Base-by-base conservation (phyloP, 2,113 vertebrate genomes). In the Apodemus sylvaticus region DNA sequence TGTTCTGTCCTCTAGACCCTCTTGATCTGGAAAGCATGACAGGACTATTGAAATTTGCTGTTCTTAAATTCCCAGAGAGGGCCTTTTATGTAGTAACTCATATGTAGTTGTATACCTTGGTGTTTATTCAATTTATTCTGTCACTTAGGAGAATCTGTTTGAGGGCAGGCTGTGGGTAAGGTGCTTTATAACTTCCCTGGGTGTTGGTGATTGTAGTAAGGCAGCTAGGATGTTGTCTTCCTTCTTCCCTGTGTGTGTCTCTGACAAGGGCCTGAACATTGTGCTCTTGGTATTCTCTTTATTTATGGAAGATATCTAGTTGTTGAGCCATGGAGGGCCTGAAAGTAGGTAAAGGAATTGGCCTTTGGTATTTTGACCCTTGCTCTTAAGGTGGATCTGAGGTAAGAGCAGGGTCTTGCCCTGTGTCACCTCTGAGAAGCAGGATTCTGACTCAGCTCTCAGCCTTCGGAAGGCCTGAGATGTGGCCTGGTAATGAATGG, bases 61-160 rank as follows among this genome's bases (percentile, higher is more conserved):
- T 26, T 64, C 58, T 94, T 62, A 91, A 94, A 45, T 97, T 94
- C 36, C 39, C 70, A 42, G 70, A 90, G 86, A 94, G 26, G 85
- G 17, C 20, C 39, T 97, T 94, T 95, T 34, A 66, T 90, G 90
- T 95, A 83, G 48, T 39, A 64, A 2, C 55, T 90, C 26, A 42
- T n/a, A 24, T 31, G 3, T 26, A 51, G 26, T 86, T 20, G 86
- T 85, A 62, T 51, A 42, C 45, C 11, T 5, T 86, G 48, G 36
- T 31, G 19, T 58, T 94, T 58, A 78, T 51, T 60, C 36, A 81
- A 5, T 82, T 73, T 76, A 87, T 86, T 96, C 22, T 51, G 13
- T n/a, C 51, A 90, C 58, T 42, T 64, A 73, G 51, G 12, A 78
- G 76, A 78, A 11, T 58, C 0, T 86, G 66, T 77, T 88, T 93